These are phyloP conservation scores for Myotis pilosus DNA, from an alignment of 2,797 vertebrate genomes.

Conservation along the genomic window DNA sequence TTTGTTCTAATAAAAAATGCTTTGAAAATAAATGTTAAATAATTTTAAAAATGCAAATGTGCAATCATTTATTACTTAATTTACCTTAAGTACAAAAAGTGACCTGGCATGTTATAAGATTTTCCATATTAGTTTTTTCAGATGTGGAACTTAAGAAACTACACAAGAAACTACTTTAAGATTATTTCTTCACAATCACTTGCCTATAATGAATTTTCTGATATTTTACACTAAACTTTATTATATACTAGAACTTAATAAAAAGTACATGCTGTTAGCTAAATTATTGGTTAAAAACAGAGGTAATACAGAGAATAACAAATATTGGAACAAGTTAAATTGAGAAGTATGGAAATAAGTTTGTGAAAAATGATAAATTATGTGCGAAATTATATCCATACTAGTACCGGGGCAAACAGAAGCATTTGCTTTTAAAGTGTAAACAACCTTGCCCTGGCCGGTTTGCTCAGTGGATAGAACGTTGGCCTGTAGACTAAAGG, in stretches of 20 bases:
- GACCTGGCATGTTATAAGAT: neutral
- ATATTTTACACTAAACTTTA: neutral
- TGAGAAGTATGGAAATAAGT: neutral
- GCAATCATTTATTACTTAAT: neutral
- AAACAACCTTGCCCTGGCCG: too few species aligned
- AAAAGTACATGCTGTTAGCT: neutral
- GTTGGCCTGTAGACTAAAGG: too few species aligned
- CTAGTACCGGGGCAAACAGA: neutral
- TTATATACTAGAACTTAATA: neutral
- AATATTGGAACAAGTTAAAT: neutral
- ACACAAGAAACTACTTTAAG: neutral
- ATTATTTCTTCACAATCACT: neutral
- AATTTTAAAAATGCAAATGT: neutral
- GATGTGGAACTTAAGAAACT: neutral
- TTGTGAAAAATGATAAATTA: neutral
- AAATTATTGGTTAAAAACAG: neutral
- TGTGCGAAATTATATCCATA: neutral
- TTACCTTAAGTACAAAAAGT: neutral
- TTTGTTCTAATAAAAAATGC: neutral
- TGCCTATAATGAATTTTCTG: neutral
- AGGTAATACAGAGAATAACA: neutral
- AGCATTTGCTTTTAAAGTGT: neutral
- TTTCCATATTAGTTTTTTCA: neutral
- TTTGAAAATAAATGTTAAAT: constrained; percentile 34
- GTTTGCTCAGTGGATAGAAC: too few species aligned